Evolutionary conservation across 2,113 vertebrate genomes (phyloP).

Genomic region (Chlamydotis undulata): DNA sequence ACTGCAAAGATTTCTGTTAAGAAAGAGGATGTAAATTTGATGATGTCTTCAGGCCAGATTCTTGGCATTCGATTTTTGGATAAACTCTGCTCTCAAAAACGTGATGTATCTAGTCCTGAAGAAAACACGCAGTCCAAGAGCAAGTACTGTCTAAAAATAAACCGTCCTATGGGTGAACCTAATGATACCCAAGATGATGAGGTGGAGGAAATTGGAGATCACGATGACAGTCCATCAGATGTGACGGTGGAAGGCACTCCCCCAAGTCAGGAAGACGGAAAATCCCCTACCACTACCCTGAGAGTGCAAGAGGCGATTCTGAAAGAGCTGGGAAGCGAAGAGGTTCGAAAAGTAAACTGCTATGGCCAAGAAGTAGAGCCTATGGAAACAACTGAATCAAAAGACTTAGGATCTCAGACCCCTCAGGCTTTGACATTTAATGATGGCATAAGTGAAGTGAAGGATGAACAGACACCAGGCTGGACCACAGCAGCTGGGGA

Average conservation of each 20-base stretch:
- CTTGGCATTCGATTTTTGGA: slow-evolving; percentile 96
- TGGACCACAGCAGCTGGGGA: slow-evolving; percentile 89
- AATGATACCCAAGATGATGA: slow-evolving; percentile 83
- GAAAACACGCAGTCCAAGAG: slow-evolving; percentile 84
- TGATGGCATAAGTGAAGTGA: slow-evolving; percentile 90
- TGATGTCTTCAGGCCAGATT: slow-evolving; percentile 99
- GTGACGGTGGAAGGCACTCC: slow-evolving; percentile 85
- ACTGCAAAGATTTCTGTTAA: slow-evolving; percentile 95
- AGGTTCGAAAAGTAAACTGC: slow-evolving; percentile 95
- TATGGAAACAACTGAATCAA: slow-evolving; percentile 85
- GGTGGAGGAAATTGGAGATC: slow-evolving; percentile 93
- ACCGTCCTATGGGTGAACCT: slow-evolving; percentile 81
- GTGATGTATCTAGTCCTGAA: slow-evolving; percentile 90
- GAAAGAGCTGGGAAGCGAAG: slow-evolving; percentile 95
- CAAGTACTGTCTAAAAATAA: slow-evolving; percentile 87
- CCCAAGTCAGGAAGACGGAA: slow-evolving; percentile 85
- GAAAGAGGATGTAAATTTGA: slow-evolving; percentile 95
- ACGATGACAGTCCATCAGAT: slow-evolving; percentile 86
- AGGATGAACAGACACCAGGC: slow-evolving; percentile 86
- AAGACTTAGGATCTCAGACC: slow-evolving; percentile 88
- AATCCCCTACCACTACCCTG: slow-evolving; percentile 85
- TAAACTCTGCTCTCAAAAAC: slow-evolving; percentile 96
- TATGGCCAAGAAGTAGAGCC: slow-evolving; percentile 97
- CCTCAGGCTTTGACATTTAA: slow-evolving; percentile 91
- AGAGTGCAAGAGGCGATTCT: slow-evolving; percentile 95